Evolutionary conservation across 2,797 vertebrate species (phyloP).

Genomic region (Paramormyrops hopkinsi): DNA sequence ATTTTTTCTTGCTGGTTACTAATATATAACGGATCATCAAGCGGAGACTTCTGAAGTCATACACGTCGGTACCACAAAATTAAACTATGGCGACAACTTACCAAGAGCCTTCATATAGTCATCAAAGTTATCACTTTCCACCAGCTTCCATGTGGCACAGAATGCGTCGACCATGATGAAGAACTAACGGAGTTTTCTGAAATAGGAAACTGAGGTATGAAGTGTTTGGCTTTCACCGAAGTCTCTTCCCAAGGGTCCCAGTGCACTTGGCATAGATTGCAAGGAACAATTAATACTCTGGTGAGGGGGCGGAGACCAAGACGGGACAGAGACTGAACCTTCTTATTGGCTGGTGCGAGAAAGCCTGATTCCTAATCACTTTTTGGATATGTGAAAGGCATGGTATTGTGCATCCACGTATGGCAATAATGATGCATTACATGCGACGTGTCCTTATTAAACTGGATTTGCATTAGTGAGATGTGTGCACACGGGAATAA

Average conservation of each 20-base stretch:
- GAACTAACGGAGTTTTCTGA: conserved; percentile 25
- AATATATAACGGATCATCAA: not conserved
- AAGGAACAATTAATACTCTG: conserved; percentile 40
- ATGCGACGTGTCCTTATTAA: not conserved
- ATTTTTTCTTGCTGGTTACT: not conserved
- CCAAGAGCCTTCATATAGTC: conserved; percentile 87
- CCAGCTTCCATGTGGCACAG: conserved; percentile 87
- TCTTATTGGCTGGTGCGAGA: conserved; percentile 52
- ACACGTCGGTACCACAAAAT: not conserved
- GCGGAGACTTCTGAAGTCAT: not conserved
- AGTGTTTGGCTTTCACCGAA: not conserved
- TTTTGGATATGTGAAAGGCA: conserved; percentile 10
- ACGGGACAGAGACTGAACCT: not conserved
- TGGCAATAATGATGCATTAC: not conserved
- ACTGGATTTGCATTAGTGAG: not conserved
- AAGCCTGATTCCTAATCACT: conserved; percentile 43
- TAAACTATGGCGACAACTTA: conserved; percentile 49
- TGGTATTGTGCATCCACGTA: not conserved
- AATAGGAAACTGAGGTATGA: conserved; percentile 5
- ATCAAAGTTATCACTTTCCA: conserved; percentile 84
- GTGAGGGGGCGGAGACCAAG: conserved; percentile 37
- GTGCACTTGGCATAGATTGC: conserved; percentile 25
- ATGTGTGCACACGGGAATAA: not conserved
- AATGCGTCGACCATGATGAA: conserved; percentile 85
- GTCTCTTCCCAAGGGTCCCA: not conserved